Conservation (phyloP, 2,888 invertebrate genomes). For the Laspeyria flexula region DNA sequence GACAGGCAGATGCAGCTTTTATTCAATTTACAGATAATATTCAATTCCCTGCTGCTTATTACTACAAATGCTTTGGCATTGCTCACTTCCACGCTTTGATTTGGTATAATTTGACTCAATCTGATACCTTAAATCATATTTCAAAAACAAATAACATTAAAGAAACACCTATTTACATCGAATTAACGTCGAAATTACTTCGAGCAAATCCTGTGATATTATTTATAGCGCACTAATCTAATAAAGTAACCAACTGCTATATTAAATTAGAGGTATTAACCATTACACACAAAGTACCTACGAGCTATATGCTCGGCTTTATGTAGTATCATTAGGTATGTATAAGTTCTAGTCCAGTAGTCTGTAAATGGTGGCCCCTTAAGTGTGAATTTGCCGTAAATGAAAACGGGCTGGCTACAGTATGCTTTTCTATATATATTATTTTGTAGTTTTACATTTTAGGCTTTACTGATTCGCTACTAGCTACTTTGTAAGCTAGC, state of each 20-base stretch:
- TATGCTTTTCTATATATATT: too few species aligned
- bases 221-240: conserved; percentile 41
- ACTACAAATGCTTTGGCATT: neutral
- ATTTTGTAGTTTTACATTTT: too few species aligned
- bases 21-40: conserved; percentile 12
- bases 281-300: conserved; percentile 9
- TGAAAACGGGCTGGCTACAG: too few species aligned
- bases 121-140: too few species aligned
- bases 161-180: too few species aligned
- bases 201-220: conserved; percentile 10
- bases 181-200: too few species aligned
- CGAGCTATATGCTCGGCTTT: neutral
- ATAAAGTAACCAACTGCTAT: conserved; percentile 28
- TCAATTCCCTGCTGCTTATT: conserved; percentile 3
- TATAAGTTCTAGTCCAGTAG: neutral
- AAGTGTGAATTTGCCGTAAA: too few species aligned
- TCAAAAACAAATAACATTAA: too few species aligned
- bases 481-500: too few species aligned
- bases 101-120: neutral
- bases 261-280: conserved; percentile 39
- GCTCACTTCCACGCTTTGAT: neutral
- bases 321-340: neutral
- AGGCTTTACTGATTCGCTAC: too few species aligned
- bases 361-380: too few species aligned
- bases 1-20: conserved; percentile 16